Conservation (phyloP, 2,888 invertebrate species). For the Achlya flavicornis region DNA sequence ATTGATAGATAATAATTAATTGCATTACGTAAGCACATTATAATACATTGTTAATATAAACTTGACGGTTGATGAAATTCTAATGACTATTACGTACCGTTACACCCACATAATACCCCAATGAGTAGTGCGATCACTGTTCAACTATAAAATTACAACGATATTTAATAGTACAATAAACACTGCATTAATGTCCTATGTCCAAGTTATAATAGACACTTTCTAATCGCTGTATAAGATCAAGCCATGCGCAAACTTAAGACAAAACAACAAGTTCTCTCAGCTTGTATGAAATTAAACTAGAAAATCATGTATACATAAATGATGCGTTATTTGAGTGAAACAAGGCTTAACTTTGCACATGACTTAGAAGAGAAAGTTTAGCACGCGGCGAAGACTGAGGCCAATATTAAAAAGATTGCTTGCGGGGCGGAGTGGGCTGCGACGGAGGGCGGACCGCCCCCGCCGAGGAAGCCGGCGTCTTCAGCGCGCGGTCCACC, state of each 20-base stretch:
- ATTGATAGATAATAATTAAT: background rate
- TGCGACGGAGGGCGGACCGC: conserved; percentile 52
- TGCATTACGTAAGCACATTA: conserved; percentile 29
- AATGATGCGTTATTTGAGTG: background rate
- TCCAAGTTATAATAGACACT: conserved; percentile 20
- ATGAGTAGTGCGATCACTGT: background rate
- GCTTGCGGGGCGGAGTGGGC: conserved; percentile 51
- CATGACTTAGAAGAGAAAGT: conserved; percentile 61
- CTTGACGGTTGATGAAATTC: conserved; percentile 10
- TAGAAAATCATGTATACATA: background rate
- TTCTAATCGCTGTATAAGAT: conserved; percentile 27
- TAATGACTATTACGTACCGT: conserved; percentile 7
- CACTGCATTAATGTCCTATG: conserved; percentile 26
- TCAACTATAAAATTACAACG: background rate
- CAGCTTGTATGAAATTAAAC: background rate
- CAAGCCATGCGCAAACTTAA: conserved; percentile 39
- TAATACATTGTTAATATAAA: conserved; percentile 23
- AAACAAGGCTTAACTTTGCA: conserved; percentile 53
- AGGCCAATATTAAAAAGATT: conserved; percentile 69
- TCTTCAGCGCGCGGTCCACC: conserved; percentile 79
- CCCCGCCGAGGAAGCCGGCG: conserved; percentile 72
- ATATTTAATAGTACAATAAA: conserved; percentile 23
- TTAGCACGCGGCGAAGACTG: conserved; percentile 67
- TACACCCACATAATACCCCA: conserved; percentile 7
- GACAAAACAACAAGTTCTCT: conserved; percentile 10